A percentile compares a stretch with the other conserved stretches of the same genome.
phyloP scores from a whole-genome alignment of 2,888 invertebrate species.

The Hirtodrosophila confusa region DNA sequence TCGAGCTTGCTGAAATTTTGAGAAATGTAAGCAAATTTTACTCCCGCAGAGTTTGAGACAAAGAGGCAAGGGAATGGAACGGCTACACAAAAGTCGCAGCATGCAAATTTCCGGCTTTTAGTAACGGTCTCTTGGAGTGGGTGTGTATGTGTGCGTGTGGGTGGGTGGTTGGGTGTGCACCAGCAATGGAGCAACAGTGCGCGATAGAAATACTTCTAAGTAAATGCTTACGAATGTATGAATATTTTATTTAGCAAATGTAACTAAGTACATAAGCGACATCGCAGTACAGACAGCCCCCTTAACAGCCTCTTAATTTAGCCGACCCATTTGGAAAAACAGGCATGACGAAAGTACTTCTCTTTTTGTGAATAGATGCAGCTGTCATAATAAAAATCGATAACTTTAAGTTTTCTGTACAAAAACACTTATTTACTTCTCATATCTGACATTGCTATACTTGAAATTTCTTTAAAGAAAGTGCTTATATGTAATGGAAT shows the following conservation, averaged over 20 bases:
- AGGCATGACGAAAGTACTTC: slow-evolving; percentile 21
- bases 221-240: slow-evolving; percentile 72
- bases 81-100: slow-evolving; percentile 31
- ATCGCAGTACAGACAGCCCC: slow-evolving; percentile 24
- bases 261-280: slow-evolving; percentile 58
- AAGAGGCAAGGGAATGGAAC: background rate
- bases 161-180: slow-evolving; percentile 13
- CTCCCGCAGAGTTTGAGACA: slow-evolving; percentile 8
- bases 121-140: slow-evolving; percentile 9
- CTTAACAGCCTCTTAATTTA: slow-evolving; percentile 4
- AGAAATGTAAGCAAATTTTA: slow-evolving; percentile 69
- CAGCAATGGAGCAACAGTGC: slow-evolving; percentile 40
- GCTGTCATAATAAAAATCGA: too few relatives aligned
- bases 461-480: too few relatives aligned
- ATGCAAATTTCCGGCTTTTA: slow-evolving; percentile 57
- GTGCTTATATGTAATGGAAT: too few relatives aligned
- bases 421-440: too few relatives aligned
- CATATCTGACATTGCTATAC: too few relatives aligned
- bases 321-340: slow-evolving; percentile 22
- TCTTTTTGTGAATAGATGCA: too few relatives aligned
- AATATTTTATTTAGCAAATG: slow-evolving; percentile 77
- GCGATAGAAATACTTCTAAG: slow-evolving; percentile 50
- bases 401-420: too few relatives aligned
- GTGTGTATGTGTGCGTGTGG: slow-evolving; percentile 1
- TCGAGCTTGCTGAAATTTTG: slow-evolving; percentile 32